Percentiles rank a stretch among this genome's conserved stretches.
phyloP scores from a whole-genome alignment of 2,888 invertebrate species.

The Hirtodrosophila cameraria region DNA sequence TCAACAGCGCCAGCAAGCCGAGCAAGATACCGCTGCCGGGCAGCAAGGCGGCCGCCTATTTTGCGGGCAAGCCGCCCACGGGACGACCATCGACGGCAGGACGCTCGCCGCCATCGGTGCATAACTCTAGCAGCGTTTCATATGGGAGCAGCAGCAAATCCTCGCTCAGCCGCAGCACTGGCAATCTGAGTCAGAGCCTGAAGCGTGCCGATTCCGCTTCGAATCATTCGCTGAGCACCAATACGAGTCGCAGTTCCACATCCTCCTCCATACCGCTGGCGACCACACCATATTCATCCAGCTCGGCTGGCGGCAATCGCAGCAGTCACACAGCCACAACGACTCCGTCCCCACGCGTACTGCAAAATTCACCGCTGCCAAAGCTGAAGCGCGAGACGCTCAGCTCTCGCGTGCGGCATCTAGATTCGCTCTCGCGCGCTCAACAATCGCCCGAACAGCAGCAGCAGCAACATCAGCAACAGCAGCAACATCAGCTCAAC shows the following conservation, averaged over 20 bases:
- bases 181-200: slow-evolving; percentile 80
- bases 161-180: slow-evolving; percentile 83
- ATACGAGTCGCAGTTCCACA: slow-evolving; percentile 81
- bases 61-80: slow-evolving; percentile 87
- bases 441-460: slow-evolving; percentile 68
- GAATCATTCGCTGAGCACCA: slow-evolving; percentile 75
- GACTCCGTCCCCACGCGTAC: slow-evolving; percentile 81
- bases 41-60: slow-evolving; percentile 84
- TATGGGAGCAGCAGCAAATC: slow-evolving; percentile 77
- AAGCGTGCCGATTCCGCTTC: slow-evolving; percentile 86
- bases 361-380: slow-evolving; percentile 83
- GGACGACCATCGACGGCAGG: slow-evolving; percentile 78
- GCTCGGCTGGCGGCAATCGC: slow-evolving; percentile 60
- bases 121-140: slow-evolving; percentile 70
- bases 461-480: slow-evolving; percentile 29
- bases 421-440: slow-evolving; percentile 85
- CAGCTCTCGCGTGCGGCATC: slow-evolving; percentile 85
- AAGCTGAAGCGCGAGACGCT: slow-evolving; percentile 85
- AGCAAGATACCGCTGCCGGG: slow-evolving; percentile 90
- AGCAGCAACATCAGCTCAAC: neutral
- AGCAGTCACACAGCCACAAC: slow-evolving; percentile 55
- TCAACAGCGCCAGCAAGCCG: slow-evolving; percentile 85
- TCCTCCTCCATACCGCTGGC: slow-evolving; percentile 83
- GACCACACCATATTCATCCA: slow-evolving; percentile 79
- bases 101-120: slow-evolving; percentile 75